Percentiles rank a stretch among this genome's conserved stretches.
Evolutionary conservation across 1,140 invertebrate genomes (phyloP).

Genomic region (Zophobas morio): DNA sequence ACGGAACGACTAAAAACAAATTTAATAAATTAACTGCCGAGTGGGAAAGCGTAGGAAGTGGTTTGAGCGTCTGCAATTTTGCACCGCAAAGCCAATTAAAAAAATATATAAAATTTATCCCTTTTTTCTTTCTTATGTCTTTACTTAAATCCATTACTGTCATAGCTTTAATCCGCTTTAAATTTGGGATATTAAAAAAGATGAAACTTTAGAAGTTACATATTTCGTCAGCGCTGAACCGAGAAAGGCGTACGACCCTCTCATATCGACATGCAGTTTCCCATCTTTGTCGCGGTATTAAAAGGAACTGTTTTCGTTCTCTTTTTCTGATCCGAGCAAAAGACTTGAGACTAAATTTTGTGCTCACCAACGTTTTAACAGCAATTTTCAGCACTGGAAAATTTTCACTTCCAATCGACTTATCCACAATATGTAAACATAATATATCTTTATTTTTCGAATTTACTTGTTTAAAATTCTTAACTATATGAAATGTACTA

Average conservation of each 20-base stretch:
- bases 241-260: background rate
- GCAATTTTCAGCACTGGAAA: no score
- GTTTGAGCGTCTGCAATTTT: conserved; percentile 15
- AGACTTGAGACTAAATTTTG: no score
- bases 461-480: no score
- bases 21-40: conserved; percentile 18
- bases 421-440: no score
- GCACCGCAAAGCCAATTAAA: conserved; percentile 17
- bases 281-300: background rate
- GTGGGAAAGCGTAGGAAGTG: background rate
- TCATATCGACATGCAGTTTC: background rate
- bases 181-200: conserved; percentile 3
- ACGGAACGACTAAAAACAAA: conserved; percentile 18
- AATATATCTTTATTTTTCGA: no score
- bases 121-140: conserved; percentile 14
- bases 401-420: no score
- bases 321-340: no score
- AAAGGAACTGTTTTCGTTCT: no score
- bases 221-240: background rate
- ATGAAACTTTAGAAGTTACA: conserved; percentile 3
- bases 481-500: no score
- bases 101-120: conserved; percentile 30
- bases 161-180: conserved; percentile 17
- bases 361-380: no score
- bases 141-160: conserved; percentile 20